phyloP scores from a whole-genome alignment of 2,113 vertebrate genomes.

The Dicentrarchus labrax region DNA sequence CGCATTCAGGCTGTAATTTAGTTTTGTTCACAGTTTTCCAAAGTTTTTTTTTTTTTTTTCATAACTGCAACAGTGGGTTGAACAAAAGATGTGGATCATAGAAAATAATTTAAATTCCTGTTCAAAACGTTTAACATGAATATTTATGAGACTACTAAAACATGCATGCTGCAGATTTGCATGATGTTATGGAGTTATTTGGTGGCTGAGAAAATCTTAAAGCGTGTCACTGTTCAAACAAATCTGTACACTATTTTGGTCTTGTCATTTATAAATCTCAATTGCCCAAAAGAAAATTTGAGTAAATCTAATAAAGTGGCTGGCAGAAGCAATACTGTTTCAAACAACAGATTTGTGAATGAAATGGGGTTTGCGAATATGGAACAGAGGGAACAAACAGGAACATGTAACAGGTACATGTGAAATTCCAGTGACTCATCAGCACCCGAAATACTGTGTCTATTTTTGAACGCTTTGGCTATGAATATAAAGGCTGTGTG shows the following conservation, averaged over 20 bases:
- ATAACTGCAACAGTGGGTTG: neutral
- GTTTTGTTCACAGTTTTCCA: neutral
- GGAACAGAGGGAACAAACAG: slow-evolving; percentile 18
- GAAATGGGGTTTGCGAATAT: neutral
- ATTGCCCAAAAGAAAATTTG: neutral
- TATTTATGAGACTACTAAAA: neutral
- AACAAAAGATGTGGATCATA: neutral
- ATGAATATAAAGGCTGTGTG: slow-evolving; percentile 50
- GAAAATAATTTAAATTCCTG: neutral
- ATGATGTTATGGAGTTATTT: neutral
- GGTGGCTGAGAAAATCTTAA: neutral
- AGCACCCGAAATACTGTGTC: slow-evolving; percentile 35
- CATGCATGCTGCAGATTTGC: neutral
- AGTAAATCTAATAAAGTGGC: neutral
- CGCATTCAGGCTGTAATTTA: neutral
- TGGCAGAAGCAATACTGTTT: neutral
- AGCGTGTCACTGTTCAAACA: neutral
- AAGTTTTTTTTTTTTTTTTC: neutral
- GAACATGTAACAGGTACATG: slow-evolving; percentile 46
- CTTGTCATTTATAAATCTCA: too few relatives aligned
- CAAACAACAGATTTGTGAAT: slow-evolving; percentile 25
- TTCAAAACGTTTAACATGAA: neutral
- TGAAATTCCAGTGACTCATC: slow-evolving; percentile 63
- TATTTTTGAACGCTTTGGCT: slow-evolving; percentile 37
- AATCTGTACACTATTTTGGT: too few relatives aligned